Percentiles rank a stretch among this genome's conserved stretches.
Conservation (phyloP, 1,140 invertebrate species). For the Zophobas atratus region DNA sequence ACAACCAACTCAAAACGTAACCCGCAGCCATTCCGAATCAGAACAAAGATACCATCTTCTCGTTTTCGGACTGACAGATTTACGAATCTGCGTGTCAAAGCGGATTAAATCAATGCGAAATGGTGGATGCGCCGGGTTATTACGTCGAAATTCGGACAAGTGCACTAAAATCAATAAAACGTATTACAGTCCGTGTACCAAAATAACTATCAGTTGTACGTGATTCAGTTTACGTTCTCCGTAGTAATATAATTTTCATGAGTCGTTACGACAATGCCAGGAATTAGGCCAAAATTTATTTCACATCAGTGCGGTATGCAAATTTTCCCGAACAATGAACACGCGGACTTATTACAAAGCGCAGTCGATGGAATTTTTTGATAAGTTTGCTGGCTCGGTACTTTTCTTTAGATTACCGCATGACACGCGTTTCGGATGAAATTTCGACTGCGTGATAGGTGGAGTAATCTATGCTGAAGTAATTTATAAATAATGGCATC, state of each 20-base stretch:
- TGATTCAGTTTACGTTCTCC: background rate
- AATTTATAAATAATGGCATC: constrained; percentile 20
- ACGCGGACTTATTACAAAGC: constrained; percentile 16
- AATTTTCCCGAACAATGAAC: constrained; percentile 7
- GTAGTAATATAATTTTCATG: background rate
- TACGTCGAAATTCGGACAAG: background rate
- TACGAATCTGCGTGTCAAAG: background rate
- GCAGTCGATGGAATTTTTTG: constrained; percentile 7
- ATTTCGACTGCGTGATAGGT: background rate
- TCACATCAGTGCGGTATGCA: constrained; percentile 12
- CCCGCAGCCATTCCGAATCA: too few relatives aligned
- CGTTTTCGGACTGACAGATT: background rate
- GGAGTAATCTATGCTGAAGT: constrained; percentile 3
- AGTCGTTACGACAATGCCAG: background rate
- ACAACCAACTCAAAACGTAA: too few relatives aligned
- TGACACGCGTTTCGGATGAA: constrained; percentile 1
- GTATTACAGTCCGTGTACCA: too few relatives aligned
- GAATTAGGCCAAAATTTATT: constrained; percentile 24
- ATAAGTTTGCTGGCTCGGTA: constrained; percentile 20
- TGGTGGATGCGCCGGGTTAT: background rate
- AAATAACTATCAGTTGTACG: too few relatives aligned
- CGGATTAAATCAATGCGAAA: background rate
- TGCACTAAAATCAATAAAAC: background rate
- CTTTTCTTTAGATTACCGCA: constrained; percentile 1
- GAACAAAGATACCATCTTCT: background rate